Evolutionary conservation across 2,888 invertebrate species (phyloP).

Genomic region (Machimus atricapillus): DNA sequence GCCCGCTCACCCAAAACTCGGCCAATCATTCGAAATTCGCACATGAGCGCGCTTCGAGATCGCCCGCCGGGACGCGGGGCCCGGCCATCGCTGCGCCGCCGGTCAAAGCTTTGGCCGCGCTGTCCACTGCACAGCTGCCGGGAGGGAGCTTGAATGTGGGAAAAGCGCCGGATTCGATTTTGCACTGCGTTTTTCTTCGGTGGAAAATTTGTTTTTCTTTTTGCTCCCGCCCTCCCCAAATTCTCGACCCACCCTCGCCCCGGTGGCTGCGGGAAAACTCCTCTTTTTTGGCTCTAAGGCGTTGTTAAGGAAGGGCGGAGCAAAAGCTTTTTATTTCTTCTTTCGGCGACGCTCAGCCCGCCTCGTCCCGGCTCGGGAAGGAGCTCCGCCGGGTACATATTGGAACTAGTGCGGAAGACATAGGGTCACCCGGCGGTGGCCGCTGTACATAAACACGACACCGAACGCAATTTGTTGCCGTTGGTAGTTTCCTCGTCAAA

Average conservation of each 20-base stretch:
- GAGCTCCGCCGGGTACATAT: conserved; percentile 11
- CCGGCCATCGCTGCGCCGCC: not conserved
- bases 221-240: not conserved
- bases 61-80: not conserved
- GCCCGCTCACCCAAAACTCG: not conserved
- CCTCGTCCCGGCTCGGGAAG: not conserved
- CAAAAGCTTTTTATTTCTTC: conserved; percentile 19
- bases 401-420: conserved; percentile 9
- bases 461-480: conserved; percentile 24
- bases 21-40: conserved; percentile 18
- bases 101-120: not conserved
- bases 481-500: conserved; percentile 23
- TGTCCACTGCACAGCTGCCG: not conserved
- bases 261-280: not conserved
- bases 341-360: not conserved
- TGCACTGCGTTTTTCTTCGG: not conserved
- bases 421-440: not conserved
- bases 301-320: conserved; percentile 24
- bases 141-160: conserved; percentile 25
- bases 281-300: conserved; percentile 17
- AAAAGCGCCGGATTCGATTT: conserved; percentile 2
- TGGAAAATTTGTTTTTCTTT: conserved; percentile 21
- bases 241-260: not conserved
- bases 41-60: not conserved
- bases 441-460: conserved; percentile 15